Evolutionary conservation across 1,140 invertebrate genomes (phyloP), one percentile per base, ranked within the genome.

Genomic region (Pogonognathellus flavescens): DNA sequence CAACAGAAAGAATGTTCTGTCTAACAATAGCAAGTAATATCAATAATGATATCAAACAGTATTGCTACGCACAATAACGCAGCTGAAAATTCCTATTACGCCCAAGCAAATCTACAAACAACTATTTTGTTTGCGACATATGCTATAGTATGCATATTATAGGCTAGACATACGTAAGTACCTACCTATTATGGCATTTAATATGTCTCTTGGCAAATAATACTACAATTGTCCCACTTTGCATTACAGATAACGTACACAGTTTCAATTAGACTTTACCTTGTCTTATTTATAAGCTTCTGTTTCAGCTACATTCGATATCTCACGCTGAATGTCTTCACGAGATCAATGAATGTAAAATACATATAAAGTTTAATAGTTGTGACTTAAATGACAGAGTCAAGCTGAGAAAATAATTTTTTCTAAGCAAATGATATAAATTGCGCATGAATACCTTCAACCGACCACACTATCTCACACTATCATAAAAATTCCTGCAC

Each of bases 31-130:
- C 53, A 57, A 57, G 11, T 57, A 57, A 10, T 57, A 57, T 57
- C 53, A 57, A 70, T 70, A 70, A 31, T 66, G 25, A 72, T 76
- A 50, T 3, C 41, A 13, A 76, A 57, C 1, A 76, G 49, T 76
- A 31, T 20, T 22, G 25, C 70, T 76, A 76, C 66, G 8, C 14
- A 72, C 25, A 76, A 10, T n/a, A 41, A 16, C 10, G 16, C 41
- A 50, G 18, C 10, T 10, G 14, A 76, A 76, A 31, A 31, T n/a
- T 76, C 31, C n/a, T 41, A 41, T 76, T 31, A 76, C 70, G 70
- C 41, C 70, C 31, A 41, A 41, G 31, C 31, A 41, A 41, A n/a
- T n/a, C 31, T 41, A 41, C 31, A 41, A 41, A 41, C 31, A 41
- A 41, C 31, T 41, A 41, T 41, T 41, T 41, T 41, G 31, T 41